Evolutionary conservation across 2,888 invertebrate species (phyloP).

Genomic region (Allophyes oxyacanthae): DNA sequence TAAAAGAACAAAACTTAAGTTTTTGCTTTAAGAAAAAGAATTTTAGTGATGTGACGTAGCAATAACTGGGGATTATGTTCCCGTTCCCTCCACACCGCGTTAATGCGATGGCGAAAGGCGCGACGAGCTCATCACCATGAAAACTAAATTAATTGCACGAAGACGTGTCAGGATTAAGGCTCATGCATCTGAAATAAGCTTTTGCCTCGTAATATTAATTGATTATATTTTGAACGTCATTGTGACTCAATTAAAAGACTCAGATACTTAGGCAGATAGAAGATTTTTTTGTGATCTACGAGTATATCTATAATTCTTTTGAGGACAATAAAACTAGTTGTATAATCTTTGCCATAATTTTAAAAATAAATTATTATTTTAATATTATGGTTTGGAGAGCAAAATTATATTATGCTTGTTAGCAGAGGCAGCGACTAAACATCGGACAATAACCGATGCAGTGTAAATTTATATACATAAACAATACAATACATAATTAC

Average conservation of each 20-base stretch:
- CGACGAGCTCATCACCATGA: conserved; percentile 60
- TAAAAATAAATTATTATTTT: too few relatives aligned
- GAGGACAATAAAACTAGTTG: too few relatives aligned
- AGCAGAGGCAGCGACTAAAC: too few relatives aligned
- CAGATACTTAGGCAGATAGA: too few relatives aligned
- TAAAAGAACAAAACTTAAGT: neutral
- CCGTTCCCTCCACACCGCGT: conserved; percentile 38
- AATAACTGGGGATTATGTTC: conserved; percentile 54
- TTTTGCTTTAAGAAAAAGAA: conserved; percentile 19
- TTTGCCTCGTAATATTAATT: conserved; percentile 32
- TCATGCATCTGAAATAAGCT: conserved; percentile 56
- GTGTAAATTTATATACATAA: too few relatives aligned
- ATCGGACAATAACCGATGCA: too few relatives aligned
- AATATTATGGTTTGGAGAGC: too few relatives aligned
- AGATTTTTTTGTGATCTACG: too few relatives aligned
- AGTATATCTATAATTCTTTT: too few relatives aligned
- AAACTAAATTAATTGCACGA: conserved; percentile 66
- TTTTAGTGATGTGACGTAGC: conserved; percentile 42
- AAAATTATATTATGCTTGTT: too few relatives aligned
- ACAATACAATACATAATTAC: too few relatives aligned
- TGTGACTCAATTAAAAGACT: neutral
- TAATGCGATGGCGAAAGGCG: conserved; percentile 50
- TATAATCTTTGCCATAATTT: too few relatives aligned
- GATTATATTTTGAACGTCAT: conserved; percentile 24
- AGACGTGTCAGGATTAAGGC: conserved; percentile 58